Base-by-base conservation (phyloP, 2,797 vertebrate genomes). In the Diceros bicornis region DNA sequence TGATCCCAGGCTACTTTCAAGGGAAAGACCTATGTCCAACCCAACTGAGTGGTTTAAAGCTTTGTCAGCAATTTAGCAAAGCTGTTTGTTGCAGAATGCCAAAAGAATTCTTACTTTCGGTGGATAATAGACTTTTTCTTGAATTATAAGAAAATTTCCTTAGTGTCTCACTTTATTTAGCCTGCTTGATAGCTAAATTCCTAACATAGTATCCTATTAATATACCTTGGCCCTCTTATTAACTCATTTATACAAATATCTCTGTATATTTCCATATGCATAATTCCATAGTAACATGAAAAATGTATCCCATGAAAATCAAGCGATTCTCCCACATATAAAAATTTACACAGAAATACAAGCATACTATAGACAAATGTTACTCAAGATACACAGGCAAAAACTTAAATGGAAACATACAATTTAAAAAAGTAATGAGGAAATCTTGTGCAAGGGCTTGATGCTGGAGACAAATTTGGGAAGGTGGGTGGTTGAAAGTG, bases 61-160 rank as follows among this genome's bases (percentile, higher is more conserved):
- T 66, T 85, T 47, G 5, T 66, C 85, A 50, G 57, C 10, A 37
- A 66, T 7, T 78, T 32, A 61, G 34, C 27, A 57, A 69, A 55
- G 32, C 69, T 85, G 41, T 52, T 57, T 64, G 7, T 75, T 59
- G 9, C 16, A 84, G 81, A 84, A 61, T 52, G 55, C 69, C 37
- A 61, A 32, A 17, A 90, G n/a, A 84, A 85, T 72, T 78, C 61
- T 94, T 34, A 27, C 79, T 93, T 96, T 83, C 61, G 18, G 9
- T 55, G 68, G 84, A 34, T 50, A 91, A 81, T 11, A 83, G 32
- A 59, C 21, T 52, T 95, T 91, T 95, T 78, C 50, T 90, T 93
- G 57, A 52, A 62, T 92, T 77, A 18, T 66, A 66, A 77, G 71
- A 91, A 84, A 14, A 37, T 69, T 87, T 97, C 77, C 50, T 77